Conservation (phyloP, 2,113 vertebrate genomes). For the Steatornis caripensis region DNA sequence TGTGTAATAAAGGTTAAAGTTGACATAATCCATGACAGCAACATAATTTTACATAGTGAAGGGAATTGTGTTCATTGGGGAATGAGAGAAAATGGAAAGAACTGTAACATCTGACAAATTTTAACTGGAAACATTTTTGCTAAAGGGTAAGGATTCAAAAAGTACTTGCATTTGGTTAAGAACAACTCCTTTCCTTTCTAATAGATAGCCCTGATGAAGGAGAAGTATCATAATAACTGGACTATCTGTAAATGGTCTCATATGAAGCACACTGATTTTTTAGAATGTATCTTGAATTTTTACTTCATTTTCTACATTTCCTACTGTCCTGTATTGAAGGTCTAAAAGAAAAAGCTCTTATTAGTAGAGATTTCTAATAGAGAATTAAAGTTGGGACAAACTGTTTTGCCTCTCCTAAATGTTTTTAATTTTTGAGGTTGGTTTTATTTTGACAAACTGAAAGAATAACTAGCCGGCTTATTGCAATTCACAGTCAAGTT, state of each 20-base stretch:
- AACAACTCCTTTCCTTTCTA: neutral
- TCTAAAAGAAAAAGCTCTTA: neutral
- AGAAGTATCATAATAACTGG: neutral
- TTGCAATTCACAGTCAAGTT: neutral
- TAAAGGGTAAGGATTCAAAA: neutral
- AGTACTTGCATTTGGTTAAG: neutral
- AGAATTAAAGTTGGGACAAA: neutral
- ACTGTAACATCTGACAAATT: neutral
- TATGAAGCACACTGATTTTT: neutral
- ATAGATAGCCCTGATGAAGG: neutral
- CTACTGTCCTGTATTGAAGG: neutral
- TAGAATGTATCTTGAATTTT: neutral
- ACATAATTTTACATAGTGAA: neutral
- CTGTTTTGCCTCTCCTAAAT: neutral
- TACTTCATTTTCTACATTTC: neutral
- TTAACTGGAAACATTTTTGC: constrained; percentile 8
- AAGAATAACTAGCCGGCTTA: neutral
- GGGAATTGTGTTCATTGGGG: neutral
- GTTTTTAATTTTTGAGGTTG: neutral
- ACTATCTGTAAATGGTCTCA: neutral
- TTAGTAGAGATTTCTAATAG: neutral
- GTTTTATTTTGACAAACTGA: neutral
- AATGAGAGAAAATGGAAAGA: neutral
- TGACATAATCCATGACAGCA: neutral
- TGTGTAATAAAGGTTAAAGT: constrained; percentile 26